Conservation (phyloP, 2,113 vertebrate species). For the Oncorhynchus kisutch region DNA sequence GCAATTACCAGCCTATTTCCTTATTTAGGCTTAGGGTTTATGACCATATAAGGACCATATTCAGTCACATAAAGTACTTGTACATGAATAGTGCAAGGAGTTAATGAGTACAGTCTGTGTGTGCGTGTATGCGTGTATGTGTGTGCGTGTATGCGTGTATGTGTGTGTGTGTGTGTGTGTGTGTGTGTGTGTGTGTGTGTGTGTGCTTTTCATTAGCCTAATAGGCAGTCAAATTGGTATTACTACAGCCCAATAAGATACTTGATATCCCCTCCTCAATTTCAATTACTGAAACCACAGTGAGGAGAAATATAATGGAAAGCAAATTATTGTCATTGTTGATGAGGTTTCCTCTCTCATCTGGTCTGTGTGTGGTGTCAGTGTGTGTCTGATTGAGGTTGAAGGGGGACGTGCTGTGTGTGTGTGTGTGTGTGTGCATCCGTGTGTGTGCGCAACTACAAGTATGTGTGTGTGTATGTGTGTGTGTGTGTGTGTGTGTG, state of each 20-base stretch:
- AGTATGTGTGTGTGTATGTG: not conserved
- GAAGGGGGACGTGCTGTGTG: not conserved
- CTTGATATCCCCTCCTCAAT: too few species aligned
- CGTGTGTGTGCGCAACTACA: not conserved
- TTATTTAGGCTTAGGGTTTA: not conserved
- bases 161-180: not conserved
- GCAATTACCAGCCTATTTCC: not conserved
- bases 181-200: conserved; percentile 2
- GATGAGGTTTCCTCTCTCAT: too few species aligned
- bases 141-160: not conserved
- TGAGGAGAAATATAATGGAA: too few species aligned
- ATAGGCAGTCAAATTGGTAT: too few species aligned
- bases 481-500: not conserved
- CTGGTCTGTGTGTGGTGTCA: not conserved
- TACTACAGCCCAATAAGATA: too few species aligned
- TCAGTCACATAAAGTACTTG: not conserved
- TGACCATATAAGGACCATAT: not conserved
- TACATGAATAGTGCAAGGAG: not conserved
- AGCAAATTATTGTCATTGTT: too few species aligned
- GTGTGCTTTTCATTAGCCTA: too few species aligned
- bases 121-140: not conserved
- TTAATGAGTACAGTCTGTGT: not conserved
- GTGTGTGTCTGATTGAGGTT: not conserved
- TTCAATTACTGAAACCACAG: too few species aligned
- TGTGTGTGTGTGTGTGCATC: not conserved